phyloP scores from a whole-genome alignment of 2,113 vertebrate species.

The Carollia perspicillata region DNA sequence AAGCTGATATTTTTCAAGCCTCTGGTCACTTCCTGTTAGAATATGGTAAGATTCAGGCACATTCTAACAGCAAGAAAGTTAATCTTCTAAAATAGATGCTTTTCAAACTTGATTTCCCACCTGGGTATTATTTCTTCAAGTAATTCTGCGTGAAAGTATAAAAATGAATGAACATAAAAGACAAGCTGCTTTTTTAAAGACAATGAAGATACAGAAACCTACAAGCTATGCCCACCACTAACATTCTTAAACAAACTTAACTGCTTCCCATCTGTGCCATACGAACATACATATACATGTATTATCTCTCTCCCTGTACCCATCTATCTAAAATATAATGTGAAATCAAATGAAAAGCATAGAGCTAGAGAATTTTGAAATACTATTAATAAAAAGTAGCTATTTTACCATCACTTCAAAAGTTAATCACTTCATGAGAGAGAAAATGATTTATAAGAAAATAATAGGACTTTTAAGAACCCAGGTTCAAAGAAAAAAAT shows the following conservation, averaged over 20 bases:
- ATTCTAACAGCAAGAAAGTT: not conserved
- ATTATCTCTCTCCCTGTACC: not conserved
- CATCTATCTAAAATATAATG: not conserved
- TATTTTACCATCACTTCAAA: not conserved
- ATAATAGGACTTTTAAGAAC: not conserved
- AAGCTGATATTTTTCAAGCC: not conserved
- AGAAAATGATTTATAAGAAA: not conserved
- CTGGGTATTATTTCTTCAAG: not conserved
- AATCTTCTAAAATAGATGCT: not conserved
- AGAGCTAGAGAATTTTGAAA: not conserved
- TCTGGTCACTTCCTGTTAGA: not conserved
- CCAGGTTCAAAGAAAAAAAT: not conserved
- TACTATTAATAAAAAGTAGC: not conserved
- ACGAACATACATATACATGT: not conserved
- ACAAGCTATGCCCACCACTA: not conserved
- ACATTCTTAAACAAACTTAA: not conserved
- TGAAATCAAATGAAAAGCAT: not conserved
- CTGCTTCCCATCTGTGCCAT: not conserved
- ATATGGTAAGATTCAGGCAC: not conserved
- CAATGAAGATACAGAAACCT: not conserved
- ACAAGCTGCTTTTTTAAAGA: not conserved
- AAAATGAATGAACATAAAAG: not conserved
- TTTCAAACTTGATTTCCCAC: not conserved
- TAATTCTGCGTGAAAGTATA: not conserved
- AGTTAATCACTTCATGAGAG: not conserved